Evolutionary conservation across 2,113 vertebrate species (phyloP), one percentile per base, ranked within the genome.

Genomic region (Neomonachus schauinslandi): DNA sequence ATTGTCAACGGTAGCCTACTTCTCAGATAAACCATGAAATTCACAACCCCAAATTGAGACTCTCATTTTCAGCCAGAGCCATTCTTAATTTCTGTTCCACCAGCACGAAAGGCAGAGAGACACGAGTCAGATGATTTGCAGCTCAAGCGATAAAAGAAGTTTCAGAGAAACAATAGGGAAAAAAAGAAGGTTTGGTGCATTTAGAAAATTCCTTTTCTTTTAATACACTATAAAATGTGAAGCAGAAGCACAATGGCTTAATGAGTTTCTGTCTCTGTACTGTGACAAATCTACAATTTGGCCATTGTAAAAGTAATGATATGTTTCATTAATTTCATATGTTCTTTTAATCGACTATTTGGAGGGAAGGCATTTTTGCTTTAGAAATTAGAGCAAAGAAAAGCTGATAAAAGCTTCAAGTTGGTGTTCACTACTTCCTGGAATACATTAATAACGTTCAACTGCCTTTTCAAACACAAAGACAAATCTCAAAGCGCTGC

Each of bases 271-370:
- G 76, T 98, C 98, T 97, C 82, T 96, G 89, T 97, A 97, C 69
- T 98, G 98, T 98, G 98, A 99, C 96, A 98, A 98, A 98, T 97
- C 39, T 89, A 98, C 98, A 98, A 98, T 99, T 98, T 98, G 93
- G 92, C 97, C 96, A 98, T 98, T 99, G 98, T 98, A 97, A 98
- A 98, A 98, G 96, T 98, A 99, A 99, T 99, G 57, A 98, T 97
- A 99, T 96, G 95, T 98, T 99, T 99, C 97, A 98, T 98, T 98
- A 99, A 98, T 98, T 99, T 99, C 98, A 98, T 98, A 98, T 93
- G 91, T 98, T 98, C 98, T 71, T 98, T 98, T 99, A 98, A 99
- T 98, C 97, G 98, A 98, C 98, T 99, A 99, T 98, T 98, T 98
- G 94, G 96, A 97, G 90, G 94, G 71, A 97, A 98, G 97, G 94